Evolutionary conservation across 2,113 vertebrate species (phyloP), one percentile per base, ranked within the genome.

Genomic region (Perca schrenkii): DNA sequence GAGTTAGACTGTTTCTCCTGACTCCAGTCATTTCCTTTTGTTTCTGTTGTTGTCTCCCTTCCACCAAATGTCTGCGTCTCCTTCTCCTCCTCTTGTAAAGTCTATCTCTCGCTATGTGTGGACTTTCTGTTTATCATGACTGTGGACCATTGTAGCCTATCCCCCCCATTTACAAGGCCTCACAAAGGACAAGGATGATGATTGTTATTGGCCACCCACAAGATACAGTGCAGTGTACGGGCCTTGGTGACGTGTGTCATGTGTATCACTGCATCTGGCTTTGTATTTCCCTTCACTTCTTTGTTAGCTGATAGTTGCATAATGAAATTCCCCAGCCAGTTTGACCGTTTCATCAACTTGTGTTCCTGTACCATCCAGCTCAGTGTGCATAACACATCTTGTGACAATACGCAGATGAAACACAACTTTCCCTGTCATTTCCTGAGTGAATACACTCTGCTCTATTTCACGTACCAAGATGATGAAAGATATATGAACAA

Each of bases 161-260:
- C 84, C 77, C 80, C 78, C 73, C 85, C 79, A 83, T 87, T 81
- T 76, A 49, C 91, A 88, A 88, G 79, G 80, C 74, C 68, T 83
- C 77, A 63, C 71, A 40, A 77, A 82, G 78, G 76, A 93, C 92
- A 94, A 88, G 77, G 74, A 66, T 72, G 58, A 68, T 47, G 77
- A 87, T 88, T 93, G 89, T 91, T 81, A 56, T 34, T 79, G 75
- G 72, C 82, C 68, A 57, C 79, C 79, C 84, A 92, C 84, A 82
- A 86, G 70, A 86, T 84, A 86, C 74, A 88, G 72, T 49, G 63
- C 76, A 72, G 34, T 74, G 53, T 53, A 15, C 3, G 17, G n/a
- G 62, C 17, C 66, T 82, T 54, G 52, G 81, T 70, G 74, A 72
- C 31, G 25, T 31, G 79, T 17, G 64, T 21, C 22, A 67, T 74